These are phyloP conservation scores for Drosophila histrio DNA, from an alignment of 2,888 invertebrate genomes.

Conservation along the genomic window DNA sequence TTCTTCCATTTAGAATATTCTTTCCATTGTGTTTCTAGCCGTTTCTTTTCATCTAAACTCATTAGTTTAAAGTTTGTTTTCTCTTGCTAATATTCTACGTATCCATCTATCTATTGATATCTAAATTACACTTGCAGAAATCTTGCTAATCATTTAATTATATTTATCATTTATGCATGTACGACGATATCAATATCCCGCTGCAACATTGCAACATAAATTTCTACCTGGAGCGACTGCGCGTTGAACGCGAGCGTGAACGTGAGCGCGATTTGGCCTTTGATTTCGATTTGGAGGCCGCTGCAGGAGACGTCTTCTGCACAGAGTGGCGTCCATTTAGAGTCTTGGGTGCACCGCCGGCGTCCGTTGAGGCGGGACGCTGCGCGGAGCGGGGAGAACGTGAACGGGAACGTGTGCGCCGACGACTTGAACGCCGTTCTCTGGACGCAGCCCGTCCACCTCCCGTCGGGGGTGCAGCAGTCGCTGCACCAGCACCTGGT, in stretches of 20 bases:
- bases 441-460: conserved; percentile 69
- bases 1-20: too few relatives aligned
- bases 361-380: conserved; percentile 54
- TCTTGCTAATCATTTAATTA: neutral
- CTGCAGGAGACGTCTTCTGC: conserved; percentile 52
- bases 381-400: conserved; percentile 68
- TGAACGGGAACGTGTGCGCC: conserved; percentile 66
- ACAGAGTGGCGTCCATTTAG: conserved; percentile 80
- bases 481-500: conserved; percentile 56
- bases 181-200: neutral
- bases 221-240: conserved; percentile 66
- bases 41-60: neutral
- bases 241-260: conserved; percentile 58
- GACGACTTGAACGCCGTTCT: conserved; percentile 72
- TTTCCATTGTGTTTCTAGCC: too few relatives aligned
- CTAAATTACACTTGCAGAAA: neutral
- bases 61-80: neutral
- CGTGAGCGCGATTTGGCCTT: conserved; percentile 69
- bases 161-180: neutral
- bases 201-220: neutral
- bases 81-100: neutral
- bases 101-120: neutral
- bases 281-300: conserved; percentile 42
- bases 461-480: conserved; percentile 77
- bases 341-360: conserved; percentile 52